Evolutionary conservation across 2,113 vertebrate species (phyloP), one percentile per base, ranked within the genome.

Genomic region (Labrus mixtus): DNA sequence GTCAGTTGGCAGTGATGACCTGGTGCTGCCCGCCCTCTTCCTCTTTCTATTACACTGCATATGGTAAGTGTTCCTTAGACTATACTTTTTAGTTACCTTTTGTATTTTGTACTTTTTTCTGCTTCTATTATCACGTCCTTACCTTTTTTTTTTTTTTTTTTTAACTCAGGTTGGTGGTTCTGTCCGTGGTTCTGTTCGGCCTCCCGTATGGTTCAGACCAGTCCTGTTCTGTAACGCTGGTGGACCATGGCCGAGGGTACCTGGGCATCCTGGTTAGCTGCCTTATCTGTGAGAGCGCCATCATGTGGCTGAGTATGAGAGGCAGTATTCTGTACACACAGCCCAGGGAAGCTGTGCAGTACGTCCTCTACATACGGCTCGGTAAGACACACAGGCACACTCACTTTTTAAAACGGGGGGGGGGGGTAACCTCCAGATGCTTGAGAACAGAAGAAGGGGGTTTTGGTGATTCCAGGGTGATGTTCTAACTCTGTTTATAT

Each of bases 1-100:
- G 98, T 99, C 98, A 96, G 98, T 99, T 87, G 98, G 98, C 95
- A 99, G 98, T 85, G 98, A 99, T 96, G 98, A 99, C 96, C 96
- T 99, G 84, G 98, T 99, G 95, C 91, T 99, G 94, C 98, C 98
- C 0, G 98, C 97, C 50, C 92, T 99, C 93, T 99, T 99, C 90
- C 97, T 99, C 83, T 99, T 99, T 91, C 92, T 99, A 76, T 94
- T 99, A 78, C 98, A 99, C 87, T 97, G 96, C 91, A 95, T 97
- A 91, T 99, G 98, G 98, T 99, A 25, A 39, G 3, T 25, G 8
- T 78, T 64, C 85, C 10, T 39, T 25, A 48, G 19, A 25, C 10
- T 17, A 1, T 62, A 25, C 41, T 72, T 0, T 0, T 20, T 63
- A n/a, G 57, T 68, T 46, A 59, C 9, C 2, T 41, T 17, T 15